Conservation (phyloP, 23 tunicate genomes). For the Styela plicata region DNA sequence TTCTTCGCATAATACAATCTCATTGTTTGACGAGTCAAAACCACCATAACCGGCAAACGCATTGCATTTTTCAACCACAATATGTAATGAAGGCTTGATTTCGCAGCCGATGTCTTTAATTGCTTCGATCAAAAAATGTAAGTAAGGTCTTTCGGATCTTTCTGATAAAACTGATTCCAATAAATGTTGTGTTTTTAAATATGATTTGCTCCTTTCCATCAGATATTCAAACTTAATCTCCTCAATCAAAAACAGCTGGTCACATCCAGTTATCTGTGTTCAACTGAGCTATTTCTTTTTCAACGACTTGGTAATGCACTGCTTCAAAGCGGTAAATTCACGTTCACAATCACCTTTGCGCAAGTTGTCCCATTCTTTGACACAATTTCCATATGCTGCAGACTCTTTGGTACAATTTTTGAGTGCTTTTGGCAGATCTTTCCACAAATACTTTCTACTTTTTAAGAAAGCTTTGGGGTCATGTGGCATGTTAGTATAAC, state of each 20-base stretch:
- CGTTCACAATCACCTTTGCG: slow-evolving; percentile 90
- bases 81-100: slow-evolving; percentile 41
- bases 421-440: slow-evolving; percentile 59
- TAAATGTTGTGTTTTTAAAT: neutral
- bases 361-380: slow-evolving; percentile 89
- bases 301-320: slow-evolving; percentile 54
- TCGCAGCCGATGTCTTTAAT: slow-evolving; percentile 66
- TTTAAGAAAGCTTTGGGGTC: slow-evolving; percentile 58
- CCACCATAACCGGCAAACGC: slow-evolving; percentile 37
- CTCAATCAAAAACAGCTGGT: too few relatives aligned
- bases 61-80: slow-evolving; percentile 58
- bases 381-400: slow-evolving; percentile 74
- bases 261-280: neutral
- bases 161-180: neutral
- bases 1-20: slow-evolving; percentile 70
- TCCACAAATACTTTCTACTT: slow-evolving; percentile 64
- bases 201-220: neutral
- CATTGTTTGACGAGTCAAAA: slow-evolving; percentile 65
- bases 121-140: slow-evolving; percentile 38
- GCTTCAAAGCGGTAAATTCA: slow-evolving; percentile 65
- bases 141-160: slow-evolving; percentile 46
- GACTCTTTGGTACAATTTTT: slow-evolving; percentile 59
- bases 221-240: neutral
- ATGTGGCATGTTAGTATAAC: slow-evolving; percentile 66
- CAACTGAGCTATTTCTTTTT: slow-evolving; percentile 12